These are phyloP conservation scores for Dromaius novaehollandiae DNA, from an alignment of 2,113 vertebrate genomes.

Conservation along the genomic window DNA sequence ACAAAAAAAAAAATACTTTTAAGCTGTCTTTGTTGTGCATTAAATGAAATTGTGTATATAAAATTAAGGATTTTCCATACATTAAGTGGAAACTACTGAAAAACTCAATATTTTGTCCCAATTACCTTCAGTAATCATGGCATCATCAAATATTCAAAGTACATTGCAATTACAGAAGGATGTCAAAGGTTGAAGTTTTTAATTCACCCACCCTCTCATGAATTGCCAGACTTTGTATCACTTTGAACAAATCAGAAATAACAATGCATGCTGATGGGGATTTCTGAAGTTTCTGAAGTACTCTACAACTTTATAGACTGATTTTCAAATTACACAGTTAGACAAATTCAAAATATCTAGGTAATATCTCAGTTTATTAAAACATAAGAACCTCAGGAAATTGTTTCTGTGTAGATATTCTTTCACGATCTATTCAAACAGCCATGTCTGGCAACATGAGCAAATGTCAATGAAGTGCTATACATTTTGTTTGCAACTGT, in stretches of 20 bases:
- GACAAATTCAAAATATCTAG: neutral
- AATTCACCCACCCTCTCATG: neutral
- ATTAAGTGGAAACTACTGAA: neutral
- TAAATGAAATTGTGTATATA: neutral
- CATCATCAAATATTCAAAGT: neutral
- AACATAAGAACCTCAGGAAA: neutral
- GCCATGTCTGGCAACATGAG: neutral
- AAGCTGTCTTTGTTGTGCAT: neutral
- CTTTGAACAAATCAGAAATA: neutral
- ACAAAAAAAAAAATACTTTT: neutral
- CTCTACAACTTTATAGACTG: neutral
- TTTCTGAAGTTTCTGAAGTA: neutral
- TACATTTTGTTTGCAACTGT: neutral
- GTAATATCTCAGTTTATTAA: neutral
- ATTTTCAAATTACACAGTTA: neutral
- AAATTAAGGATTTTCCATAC: neutral
- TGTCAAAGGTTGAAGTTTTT: neutral
- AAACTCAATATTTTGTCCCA: neutral
- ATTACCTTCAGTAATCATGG: neutral
- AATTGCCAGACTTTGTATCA: neutral
- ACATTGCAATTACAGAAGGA: neutral
- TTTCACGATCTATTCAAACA: neutral
- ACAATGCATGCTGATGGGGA: neutral
- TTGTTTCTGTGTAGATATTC: neutral
- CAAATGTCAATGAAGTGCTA: neutral